A percentile compares a stretch with the other conserved stretches of the same genome.
Evolutionary conservation across 2,888 invertebrate species (phyloP).

Genomic region (Tetragonisca angustula): DNA sequence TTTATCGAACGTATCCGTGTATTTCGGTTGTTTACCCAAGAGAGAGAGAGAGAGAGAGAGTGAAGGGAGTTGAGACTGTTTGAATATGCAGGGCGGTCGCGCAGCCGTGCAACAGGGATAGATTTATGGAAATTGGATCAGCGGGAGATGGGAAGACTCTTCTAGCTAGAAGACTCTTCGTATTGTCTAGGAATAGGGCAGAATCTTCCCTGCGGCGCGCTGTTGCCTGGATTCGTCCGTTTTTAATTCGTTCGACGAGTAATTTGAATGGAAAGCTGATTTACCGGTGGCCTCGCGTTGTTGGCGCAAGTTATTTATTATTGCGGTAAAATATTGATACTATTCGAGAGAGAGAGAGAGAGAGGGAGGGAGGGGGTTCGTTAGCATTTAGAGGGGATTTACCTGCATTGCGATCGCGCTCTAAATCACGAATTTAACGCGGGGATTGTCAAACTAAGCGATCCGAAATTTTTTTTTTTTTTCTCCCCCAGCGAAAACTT

Average conservation of each 20-base stretch:
- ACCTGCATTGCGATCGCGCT: neutral
- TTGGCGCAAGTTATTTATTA: neutral
- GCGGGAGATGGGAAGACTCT: conserved; percentile 24
- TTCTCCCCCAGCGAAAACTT: neutral
- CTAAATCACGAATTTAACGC: neutral
- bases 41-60: neutral
- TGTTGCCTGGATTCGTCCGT: neutral
- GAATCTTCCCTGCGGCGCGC: conserved; percentile 12
- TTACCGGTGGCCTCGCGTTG: neutral
- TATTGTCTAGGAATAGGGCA: conserved; percentile 8
- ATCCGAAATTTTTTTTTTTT: neutral
- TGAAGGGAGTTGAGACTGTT: neutral
- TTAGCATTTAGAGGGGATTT: conserved; percentile 3
- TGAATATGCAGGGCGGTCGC: conserved; percentile 1
- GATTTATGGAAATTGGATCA: conserved; percentile 54
- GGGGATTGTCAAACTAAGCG: neutral
- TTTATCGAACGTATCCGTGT: conserved; percentile 13
- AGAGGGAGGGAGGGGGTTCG: neutral
- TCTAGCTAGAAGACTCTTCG: no score
- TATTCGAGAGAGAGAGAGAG: neutral
- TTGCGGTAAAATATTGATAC: conserved; percentile 1
- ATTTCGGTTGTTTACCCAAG: conserved; percentile 36
- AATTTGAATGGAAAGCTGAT: conserved; percentile 16
- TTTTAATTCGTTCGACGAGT: conserved; percentile 11
- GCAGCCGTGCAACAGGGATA: conserved; percentile 1